Evolutionary conservation across 2,113 vertebrate species (phyloP).

Genomic region (Takifugu flavidus): DNA sequence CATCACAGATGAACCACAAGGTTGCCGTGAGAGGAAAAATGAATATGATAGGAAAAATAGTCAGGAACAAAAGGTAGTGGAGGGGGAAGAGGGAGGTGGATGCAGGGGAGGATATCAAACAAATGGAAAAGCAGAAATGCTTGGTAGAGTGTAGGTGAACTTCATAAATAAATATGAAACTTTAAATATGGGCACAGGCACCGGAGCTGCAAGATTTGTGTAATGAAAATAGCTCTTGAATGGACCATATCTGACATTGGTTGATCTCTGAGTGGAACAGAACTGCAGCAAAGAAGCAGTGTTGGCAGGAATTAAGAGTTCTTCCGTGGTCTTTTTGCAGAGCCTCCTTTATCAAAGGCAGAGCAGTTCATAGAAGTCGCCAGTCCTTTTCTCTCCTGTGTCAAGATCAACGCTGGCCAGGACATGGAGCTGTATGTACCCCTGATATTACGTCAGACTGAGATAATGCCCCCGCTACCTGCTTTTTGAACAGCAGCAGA

Average conservation of each 20-base stretch:
- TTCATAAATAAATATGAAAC: slow-evolving; percentile 47
- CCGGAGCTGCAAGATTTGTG: slow-evolving; percentile 28
- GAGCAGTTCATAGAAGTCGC: slow-evolving; percentile 67
- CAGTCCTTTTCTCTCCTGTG: slow-evolving; percentile 65
- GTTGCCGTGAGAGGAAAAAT: slow-evolving; percentile 54
- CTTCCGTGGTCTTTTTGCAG: slow-evolving; percentile 44
- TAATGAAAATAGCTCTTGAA: slow-evolving; percentile 51
- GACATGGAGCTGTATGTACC: slow-evolving; percentile 51
- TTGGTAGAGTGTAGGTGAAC: slow-evolving; percentile 43
- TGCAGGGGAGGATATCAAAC: slow-evolving; percentile 46
- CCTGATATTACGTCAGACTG: slow-evolving; percentile 15
- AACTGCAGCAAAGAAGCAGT: slow-evolving; percentile 6
- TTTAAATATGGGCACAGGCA: slow-evolving; percentile 16
- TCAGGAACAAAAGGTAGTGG: slow-evolving; percentile 6
- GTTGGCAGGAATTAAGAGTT: slow-evolving; percentile 22
- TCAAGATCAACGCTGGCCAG: slow-evolving; percentile 21
- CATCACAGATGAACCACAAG: slow-evolving; percentile 81
- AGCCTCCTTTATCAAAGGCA: slow-evolving; percentile 53
- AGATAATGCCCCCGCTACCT: neutral
- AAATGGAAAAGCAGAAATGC: slow-evolving; percentile 32
- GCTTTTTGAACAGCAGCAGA: too few relatives aligned
- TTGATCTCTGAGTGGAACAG: slow-evolving; percentile 44
- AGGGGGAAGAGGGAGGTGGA: slow-evolving; percentile 27
- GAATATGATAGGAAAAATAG: slow-evolving; percentile 3
- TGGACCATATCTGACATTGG: slow-evolving; percentile 42